Evolutionary conservation across 2,888 invertebrate genomes (phyloP), one percentile per base, ranked within the genome.

Genomic region (Salpingus planirostris): DNA sequence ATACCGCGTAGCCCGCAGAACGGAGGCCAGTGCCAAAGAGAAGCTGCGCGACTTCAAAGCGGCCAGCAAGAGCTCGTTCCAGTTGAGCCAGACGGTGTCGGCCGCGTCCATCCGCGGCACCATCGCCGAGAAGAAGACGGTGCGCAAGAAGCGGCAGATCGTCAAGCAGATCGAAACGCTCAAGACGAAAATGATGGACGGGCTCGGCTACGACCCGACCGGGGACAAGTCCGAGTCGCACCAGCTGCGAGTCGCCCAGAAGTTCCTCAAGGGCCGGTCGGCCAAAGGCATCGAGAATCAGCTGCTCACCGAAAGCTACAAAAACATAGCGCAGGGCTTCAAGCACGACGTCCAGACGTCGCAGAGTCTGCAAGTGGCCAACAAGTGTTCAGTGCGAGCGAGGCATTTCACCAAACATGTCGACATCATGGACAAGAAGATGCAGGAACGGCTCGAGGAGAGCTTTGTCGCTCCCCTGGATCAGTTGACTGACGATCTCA

Each of bases 281-380:
- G 84, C 84, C 3, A 76, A 71, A 53, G 77, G 77, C 25, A 87
- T 87, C 38, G 80, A 76, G 43, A 71, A 73, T 40, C 74, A 76
- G 8, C 63, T 82, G 23, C 60, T 81, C 24, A 69, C 73, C 21
- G 75, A 79, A 47, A 76, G 70, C 38, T 57, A 64, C 43, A 65
- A 60, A 41, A 67, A 69, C 47, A 68, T 78, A 21, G 65, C 67
- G 1, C 65, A 65, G 57, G 60, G 62, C 49, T 57, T 66, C 4
- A 64, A 64, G 30, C 47, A 65, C 26, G 68, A 70, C 11, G 59
- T 67, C 27, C 46, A 64, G 26, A 67, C 69, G 11, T 60, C 66
- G 28, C 51, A 44, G 5, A 48, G 47, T 26, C 28, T 36, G 15
- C 44, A 47, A 24, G 60, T 35, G 54, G 60, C 25, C 5, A 5